These are phyloP conservation scores for Habropoda laboriosa DNA, from an alignment of 1,140 invertebrate genomes.

Conservation along the genomic window DNA sequence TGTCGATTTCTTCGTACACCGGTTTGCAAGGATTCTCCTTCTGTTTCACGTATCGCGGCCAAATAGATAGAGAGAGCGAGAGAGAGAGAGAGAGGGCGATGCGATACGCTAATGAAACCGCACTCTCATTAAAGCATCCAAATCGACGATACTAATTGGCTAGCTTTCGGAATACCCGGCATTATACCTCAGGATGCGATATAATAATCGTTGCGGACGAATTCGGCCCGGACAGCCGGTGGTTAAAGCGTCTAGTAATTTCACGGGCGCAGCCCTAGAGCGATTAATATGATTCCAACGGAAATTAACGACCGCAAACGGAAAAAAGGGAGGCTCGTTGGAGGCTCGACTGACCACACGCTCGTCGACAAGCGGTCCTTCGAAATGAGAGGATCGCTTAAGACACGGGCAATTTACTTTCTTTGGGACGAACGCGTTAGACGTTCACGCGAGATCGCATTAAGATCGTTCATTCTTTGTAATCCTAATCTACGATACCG, in stretches of 20 bases:
- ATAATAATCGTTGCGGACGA: constrained; percentile 68
- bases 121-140: constrained; percentile 75
- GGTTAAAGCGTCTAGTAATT: constrained; percentile 76
- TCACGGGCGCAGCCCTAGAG: constrained; percentile 64
- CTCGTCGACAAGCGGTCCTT: constrained; percentile 22
- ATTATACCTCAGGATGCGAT: constrained; percentile 72
- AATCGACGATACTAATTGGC: constrained; percentile 74
- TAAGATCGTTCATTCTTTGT: background rate
- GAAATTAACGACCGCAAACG: constrained; percentile 69
- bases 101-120: constrained; percentile 67
- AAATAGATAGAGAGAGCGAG: background rate
- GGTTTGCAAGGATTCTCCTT: constrained; percentile 43
- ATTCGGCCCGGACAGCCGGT: constrained; percentile 74
- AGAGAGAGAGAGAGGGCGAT: background rate
- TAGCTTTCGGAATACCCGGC: constrained; percentile 73
- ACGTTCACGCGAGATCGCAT: background rate
- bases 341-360: constrained; percentile 5
- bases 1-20: constrained; percentile 55
- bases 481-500: too few relatives aligned
- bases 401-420: background rate
- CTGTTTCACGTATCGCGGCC: constrained; percentile 54
- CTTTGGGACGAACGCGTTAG: background rate
- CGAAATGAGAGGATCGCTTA: constrained; percentile 22
- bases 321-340: constrained; percentile 46
- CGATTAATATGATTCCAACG: constrained; percentile 71